Base-by-base conservation (phyloP, 2,888 invertebrate species). In the Spodoptera exigua region DNA sequence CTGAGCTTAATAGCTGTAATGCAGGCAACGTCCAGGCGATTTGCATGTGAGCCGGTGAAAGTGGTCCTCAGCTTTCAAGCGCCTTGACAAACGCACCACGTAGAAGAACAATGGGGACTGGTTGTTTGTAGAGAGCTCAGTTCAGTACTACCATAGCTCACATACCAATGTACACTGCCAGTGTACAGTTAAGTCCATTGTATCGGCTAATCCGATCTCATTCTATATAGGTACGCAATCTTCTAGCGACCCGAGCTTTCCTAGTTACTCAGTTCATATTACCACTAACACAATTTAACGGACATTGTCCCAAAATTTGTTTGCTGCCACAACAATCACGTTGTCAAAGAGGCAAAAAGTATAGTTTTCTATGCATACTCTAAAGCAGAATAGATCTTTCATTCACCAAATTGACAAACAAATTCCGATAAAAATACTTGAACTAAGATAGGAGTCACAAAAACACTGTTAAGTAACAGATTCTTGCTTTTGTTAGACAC, bases 21-120 rank as follows among this genome's bases (percentile, higher is more conserved):
- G 61, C 71, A 78, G 76, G 70, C 70, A 60, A 68, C 61, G 76
- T 74, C 78, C 81, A 77, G 79, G 66, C 77, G 74, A 85, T 87
- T 84, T 85, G 84, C 84, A 82, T 82, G 71, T 69, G 78, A 83
- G 77, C 75, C 72, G 80, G 86, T 78, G 89, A 89, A 89, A 89
- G 89, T 87, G 81, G 82, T 75, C 77, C 76, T 73, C 70, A 77
- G 63, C 84, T 83, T 83, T 84, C 82, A 74, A 79, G 80, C 62
- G 74, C 56, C 78, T 80, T 80, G 77, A 79, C 82, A 81, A 83
- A 67, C 77, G 64, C 71, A 69, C 70, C 72, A 76, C 70, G 65
- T 60, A 57, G 70, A 65, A 68, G 81, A 86, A 88, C 85, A 85
- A 85, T 81, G 74, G 71, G 49, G 68, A 76, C 74, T 70, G 72